phyloP scores from a whole-genome alignment of 2,888 invertebrate species.

The Meiosimyza platycephala region DNA sequence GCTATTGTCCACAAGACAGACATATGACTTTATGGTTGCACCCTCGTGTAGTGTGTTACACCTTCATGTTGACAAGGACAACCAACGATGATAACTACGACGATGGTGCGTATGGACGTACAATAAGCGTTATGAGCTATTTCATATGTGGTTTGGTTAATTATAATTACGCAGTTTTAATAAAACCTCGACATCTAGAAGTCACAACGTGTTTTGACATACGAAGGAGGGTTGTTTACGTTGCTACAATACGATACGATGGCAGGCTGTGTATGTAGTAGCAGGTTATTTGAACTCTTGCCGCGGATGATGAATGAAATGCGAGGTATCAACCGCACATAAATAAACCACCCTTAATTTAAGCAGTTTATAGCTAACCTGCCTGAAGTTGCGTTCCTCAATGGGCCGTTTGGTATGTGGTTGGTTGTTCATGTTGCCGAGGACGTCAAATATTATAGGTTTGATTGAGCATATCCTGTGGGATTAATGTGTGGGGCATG shows the following conservation, averaged over 20 bases:
- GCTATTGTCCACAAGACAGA: neutral
- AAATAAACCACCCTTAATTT: slow-evolving; percentile 47
- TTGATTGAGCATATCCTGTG: slow-evolving; percentile 66
- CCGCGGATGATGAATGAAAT: slow-evolving; percentile 60
- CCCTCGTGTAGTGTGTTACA: neutral
- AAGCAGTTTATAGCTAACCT: slow-evolving; percentile 2
- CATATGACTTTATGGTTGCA: slow-evolving; percentile 16
- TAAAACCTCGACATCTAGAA: slow-evolving; percentile 28
- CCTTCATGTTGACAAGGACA: neutral
- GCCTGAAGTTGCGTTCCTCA: neutral
- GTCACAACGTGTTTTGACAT: slow-evolving; percentile 28
- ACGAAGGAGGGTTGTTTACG: slow-evolving; percentile 22
- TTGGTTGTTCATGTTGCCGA: neutral
- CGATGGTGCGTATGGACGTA: slow-evolving; percentile 9
- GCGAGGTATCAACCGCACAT: slow-evolving; percentile 53
- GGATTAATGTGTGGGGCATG: slow-evolving; percentile 58
- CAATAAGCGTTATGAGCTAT: slow-evolving; percentile 10
- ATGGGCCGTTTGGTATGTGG: slow-evolving; percentile 16
- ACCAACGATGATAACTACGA: slow-evolving; percentile 11
- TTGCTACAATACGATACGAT: neutral
- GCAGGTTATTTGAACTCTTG: slow-evolving; percentile 29
- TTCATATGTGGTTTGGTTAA: slow-evolving; percentile 51
- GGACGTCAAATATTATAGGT: slow-evolving; percentile 35
- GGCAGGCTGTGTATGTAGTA: neutral
- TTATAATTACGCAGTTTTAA: slow-evolving; percentile 61